Percentiles rank a stretch among this genome's conserved stretches.
These are phyloP conservation scores for Timema cristinae DNA, from an alignment of 2,888 invertebrate genomes.

Conservation along the genomic window DNA sequence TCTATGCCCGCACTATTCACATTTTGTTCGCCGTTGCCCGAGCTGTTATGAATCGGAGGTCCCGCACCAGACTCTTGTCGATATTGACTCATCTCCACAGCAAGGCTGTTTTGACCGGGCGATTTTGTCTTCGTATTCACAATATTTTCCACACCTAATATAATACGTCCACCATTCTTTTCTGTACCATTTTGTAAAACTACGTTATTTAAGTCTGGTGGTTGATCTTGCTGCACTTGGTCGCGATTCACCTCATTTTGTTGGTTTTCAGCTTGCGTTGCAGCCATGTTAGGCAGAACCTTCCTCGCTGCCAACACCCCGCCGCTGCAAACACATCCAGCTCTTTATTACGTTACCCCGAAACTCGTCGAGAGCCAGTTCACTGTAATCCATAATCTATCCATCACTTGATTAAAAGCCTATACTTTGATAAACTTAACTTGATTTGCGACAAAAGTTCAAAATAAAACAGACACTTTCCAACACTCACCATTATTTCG, in stretches of 20 bases:
- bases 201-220: constrained; percentile 63
- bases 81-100: constrained; percentile 63
- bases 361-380: constrained; percentile 37
- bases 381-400: constrained; percentile 34
- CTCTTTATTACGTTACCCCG: constrained; percentile 39
- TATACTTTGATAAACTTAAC: constrained; percentile 28
- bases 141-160: constrained; percentile 47
- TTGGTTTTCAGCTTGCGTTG: constrained; percentile 79
- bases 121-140: constrained; percentile 63
- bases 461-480: constrained; percentile 43
- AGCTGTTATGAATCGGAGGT: constrained; percentile 44
- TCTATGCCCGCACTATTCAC: constrained; percentile 37
- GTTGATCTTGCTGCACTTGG: constrained; percentile 62
- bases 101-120: constrained; percentile 53
- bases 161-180: constrained; percentile 63
- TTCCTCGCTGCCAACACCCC: constrained; percentile 58
- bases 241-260: constrained; percentile 68
- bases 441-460: constrained; percentile 32
- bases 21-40: constrained; percentile 36
- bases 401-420: constrained; percentile 37
- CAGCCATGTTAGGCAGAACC: constrained; percentile 68
- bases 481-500: constrained; percentile 65
- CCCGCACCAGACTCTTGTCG: constrained; percentile 62
- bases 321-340: constrained; percentile 52
- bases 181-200: constrained; percentile 72